Evolutionary conservation across 2,797 vertebrate species (phyloP).

Genomic region (Nyctalus aviator): DNA sequence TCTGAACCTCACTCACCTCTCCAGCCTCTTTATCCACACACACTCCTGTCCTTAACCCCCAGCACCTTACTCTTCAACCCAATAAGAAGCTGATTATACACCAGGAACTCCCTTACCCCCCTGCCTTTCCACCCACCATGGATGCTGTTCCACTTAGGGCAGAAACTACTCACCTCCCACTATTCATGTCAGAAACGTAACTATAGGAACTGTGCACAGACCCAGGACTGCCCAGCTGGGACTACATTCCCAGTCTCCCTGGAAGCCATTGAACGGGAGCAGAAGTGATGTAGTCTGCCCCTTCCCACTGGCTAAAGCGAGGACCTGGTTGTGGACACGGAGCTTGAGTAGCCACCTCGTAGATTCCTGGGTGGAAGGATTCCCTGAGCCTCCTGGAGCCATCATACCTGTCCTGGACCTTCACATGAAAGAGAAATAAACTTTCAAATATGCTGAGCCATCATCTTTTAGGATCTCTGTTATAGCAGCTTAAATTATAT

Average conservation of each 20-base stretch:
- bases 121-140: background rate
- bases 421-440: background rate
- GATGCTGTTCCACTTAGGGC: background rate
- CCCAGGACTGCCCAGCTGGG: background rate
- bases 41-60: no score
- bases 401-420: background rate
- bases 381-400: background rate
- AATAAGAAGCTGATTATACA: background rate
- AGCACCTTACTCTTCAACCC: background rate
- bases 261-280: background rate
- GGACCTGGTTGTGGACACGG: background rate
- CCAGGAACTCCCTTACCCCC: background rate
- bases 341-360: background rate
- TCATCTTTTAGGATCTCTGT: background rate
- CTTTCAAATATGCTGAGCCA: background rate
- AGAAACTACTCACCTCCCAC: background rate
- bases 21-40: background rate
- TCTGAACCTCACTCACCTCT: background rate
- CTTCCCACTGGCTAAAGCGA: background rate
- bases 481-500: background rate
- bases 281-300: background rate
- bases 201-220: background rate
- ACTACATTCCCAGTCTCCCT: background rate
- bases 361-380: rapidly evolving
- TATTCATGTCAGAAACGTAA: rapidly evolving